phyloP scores from a whole-genome alignment of 2,888 invertebrate genomes.

The Cephus rjabovi region DNA sequence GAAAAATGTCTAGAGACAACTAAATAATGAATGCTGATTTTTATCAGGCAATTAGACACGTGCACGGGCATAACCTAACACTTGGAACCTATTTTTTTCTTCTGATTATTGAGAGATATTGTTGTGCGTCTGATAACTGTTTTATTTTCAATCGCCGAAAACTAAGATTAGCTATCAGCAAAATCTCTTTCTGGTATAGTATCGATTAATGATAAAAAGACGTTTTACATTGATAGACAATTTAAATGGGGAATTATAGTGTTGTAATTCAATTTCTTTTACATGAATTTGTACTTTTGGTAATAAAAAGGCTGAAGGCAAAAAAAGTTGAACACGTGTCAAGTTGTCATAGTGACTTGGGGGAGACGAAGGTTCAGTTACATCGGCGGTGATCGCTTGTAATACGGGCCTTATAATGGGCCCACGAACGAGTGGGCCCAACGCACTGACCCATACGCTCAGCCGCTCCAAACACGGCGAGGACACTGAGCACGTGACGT shows the following conservation, averaged over 20 bases:
- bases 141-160: background rate
- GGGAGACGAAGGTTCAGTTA: background rate
- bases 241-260: background rate
- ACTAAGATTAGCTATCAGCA: background rate
- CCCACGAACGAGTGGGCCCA: constrained; percentile 33
- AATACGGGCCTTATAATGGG: constrained; percentile 26
- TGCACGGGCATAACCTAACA: background rate
- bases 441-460: constrained; percentile 32
- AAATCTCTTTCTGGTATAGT: background rate
- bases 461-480: constrained; percentile 41
- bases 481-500: constrained; percentile 38
- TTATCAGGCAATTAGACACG: background rate
- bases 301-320: background rate
- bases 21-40: background rate
- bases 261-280: background rate
- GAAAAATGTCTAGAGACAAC: background rate
- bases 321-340: background rate
- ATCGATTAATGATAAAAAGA: background rate
- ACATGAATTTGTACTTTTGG: background rate
- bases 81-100: background rate
- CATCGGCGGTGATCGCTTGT: constrained; percentile 9
- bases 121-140: background rate
- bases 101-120: background rate
- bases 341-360: background rate
- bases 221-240: background rate